A percentile compares a stretch with the other conserved stretches of the same genome.
Conservation (phyloP, 2,888 invertebrate genomes). For the Eustalomyia histrio region DNA sequence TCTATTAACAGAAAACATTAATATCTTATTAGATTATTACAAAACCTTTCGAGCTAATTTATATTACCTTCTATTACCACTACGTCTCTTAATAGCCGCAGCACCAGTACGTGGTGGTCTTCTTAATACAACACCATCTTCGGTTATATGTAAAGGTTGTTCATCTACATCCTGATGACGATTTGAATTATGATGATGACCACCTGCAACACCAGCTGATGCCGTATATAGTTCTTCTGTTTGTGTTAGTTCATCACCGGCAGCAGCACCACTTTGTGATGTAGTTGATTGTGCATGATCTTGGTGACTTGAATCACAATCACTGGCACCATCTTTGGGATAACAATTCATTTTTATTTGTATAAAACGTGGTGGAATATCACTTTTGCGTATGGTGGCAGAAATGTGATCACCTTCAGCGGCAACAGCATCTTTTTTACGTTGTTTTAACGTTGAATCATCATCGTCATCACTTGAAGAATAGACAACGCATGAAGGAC, state of each 20-base stretch:
- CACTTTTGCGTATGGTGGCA: slow-evolving; percentile 76
- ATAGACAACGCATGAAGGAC: slow-evolving; percentile 78
- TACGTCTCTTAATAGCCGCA: slow-evolving; percentile 85
- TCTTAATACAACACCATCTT: slow-evolving; percentile 81
- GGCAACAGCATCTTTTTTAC: neutral
- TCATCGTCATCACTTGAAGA: slow-evolving; percentile 75
- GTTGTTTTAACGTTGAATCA: slow-evolving; percentile 74
- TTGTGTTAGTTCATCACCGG: slow-evolving; percentile 75
- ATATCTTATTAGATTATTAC: neutral
- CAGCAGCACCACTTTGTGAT: slow-evolving; percentile 72
- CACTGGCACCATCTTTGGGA: slow-evolving; percentile 72
- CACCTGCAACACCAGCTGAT: slow-evolving; percentile 64
- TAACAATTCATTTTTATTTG: slow-evolving; percentile 79
- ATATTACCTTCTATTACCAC: slow-evolving; percentile 83
- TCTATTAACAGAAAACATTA: slow-evolving; percentile 66
- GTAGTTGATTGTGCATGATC: slow-evolving; percentile 71
- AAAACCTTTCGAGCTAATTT: neutral
- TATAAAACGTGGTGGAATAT: slow-evolving; percentile 75
- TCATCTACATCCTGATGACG: slow-evolving; percentile 62
- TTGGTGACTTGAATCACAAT: slow-evolving; percentile 73
- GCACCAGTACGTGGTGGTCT: slow-evolving; percentile 82
- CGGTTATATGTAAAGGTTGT: slow-evolving; percentile 75
- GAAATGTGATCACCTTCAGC: slow-evolving; percentile 68
- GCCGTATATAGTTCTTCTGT: slow-evolving; percentile 75
- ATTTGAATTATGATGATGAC: slow-evolving; percentile 32